Evolutionary conservation across 2,113 vertebrate genomes (phyloP).

Genomic region (Alethe castanea): DNA sequence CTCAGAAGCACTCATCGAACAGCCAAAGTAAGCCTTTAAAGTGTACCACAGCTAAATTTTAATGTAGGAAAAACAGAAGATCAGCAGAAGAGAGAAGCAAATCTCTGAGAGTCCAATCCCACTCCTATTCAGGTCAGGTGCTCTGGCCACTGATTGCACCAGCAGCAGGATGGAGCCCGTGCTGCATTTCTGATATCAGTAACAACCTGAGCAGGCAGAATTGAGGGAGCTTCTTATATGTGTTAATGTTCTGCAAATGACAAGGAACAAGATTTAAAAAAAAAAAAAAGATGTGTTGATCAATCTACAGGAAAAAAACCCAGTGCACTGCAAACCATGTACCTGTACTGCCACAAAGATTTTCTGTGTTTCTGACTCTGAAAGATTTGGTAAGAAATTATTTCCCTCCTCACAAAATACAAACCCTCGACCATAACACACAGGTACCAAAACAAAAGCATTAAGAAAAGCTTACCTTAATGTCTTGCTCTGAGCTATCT

Average conservation of each 20-base stretch:
- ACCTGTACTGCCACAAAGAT: neutral
- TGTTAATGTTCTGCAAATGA: neutral
- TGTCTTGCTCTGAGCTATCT: constrained; percentile 72
- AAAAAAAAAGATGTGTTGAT: neutral
- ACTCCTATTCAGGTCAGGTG: neutral
- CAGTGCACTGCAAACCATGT: neutral
- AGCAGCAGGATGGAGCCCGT: neutral
- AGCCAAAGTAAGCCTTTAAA: neutral
- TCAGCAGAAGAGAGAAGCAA: neutral
- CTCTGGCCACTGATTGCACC: neutral
- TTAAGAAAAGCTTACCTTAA: constrained; percentile 75
- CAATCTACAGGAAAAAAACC: neutral
- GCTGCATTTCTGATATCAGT: neutral
- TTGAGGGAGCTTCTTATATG: neutral
- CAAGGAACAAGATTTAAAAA: neutral
- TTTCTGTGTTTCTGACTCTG: neutral
- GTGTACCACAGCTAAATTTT: neutral
- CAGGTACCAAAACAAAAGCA: constrained; percentile 27
- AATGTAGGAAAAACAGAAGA: neutral
- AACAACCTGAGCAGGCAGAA: neutral
- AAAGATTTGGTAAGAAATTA: constrained; percentile 37
- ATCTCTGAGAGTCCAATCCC: neutral
- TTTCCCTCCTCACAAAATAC: constrained; percentile 43
- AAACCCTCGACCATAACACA: neutral
- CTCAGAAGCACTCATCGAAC: neutral